Base-by-base conservation (phyloP, 2,113 vertebrate species). In the Neofelis nebulosa region DNA sequence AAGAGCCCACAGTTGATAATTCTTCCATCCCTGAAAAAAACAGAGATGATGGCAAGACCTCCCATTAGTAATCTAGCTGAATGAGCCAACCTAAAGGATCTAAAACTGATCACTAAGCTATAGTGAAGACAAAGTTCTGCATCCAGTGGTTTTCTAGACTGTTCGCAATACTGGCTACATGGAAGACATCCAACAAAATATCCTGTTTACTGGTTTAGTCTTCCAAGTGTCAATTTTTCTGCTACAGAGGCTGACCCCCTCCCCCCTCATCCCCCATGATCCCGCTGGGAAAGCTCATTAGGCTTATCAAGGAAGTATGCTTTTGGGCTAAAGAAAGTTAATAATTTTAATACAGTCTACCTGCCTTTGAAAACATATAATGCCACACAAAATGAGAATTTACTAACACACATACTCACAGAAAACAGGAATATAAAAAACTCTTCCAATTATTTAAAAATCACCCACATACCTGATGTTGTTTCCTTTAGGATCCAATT, bases 301-400 rank as follows among this genome's bases (percentile, higher is more conserved):
- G 48, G 87, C 61, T 88, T 55, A 87, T n/a, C 48, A 94, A 74
- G 11, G 36, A 96, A 94, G 31, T n/a, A 21, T 94, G 16, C 63
- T 68, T 92, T 94, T 84, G 61, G 4, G 19, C 79, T 55, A 93
- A 13, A 90, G 66, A 74, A 85, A 80, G 13, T 41, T 89, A 89
- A 84, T 84, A 38, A 41, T 80, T 95, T 95, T 94, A 95, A 95
- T 69, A 91, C 27, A 80, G 76, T 11, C 41, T 21, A 45, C 23
- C 18, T 92, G 19, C 63, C 88, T 92, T 91, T 83, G 88, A 92
- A 95, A 87, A 81, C 29, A 79, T 36, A 57, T 63, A 83, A 69
- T 52, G 82, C 21, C 36, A 93, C 50, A 90, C 74, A 69, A 78
- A 61, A 45, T 57, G 45, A 36, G 74, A 71, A 87, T 93, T 93